Percentiles rank a stretch among this genome's conserved stretches.
phyloP scores from a whole-genome alignment of 2,888 invertebrate species.

The Caenorhabditis afra region DNA sequence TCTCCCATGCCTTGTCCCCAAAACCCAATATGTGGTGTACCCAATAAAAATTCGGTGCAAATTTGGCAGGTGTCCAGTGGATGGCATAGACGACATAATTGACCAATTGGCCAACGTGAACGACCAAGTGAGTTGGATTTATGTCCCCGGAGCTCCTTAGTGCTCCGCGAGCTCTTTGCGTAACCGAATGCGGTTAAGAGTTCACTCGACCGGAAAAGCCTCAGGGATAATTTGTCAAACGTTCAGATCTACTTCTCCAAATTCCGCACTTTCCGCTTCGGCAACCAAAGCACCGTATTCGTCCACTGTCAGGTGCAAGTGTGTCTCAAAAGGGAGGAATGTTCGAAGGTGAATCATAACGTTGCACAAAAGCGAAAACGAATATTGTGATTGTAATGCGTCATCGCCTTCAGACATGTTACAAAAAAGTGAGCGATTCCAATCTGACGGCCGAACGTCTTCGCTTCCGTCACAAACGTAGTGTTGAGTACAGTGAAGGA shows the following conservation, averaged over 20 bases:
- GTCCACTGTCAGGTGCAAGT: constrained; percentile 77
- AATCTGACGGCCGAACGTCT: constrained; percentile 68
- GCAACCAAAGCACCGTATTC: constrained; percentile 74
- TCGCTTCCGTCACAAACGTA: constrained; percentile 67
- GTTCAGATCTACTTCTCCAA: constrained; percentile 73
- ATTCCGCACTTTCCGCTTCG: constrained; percentile 77
- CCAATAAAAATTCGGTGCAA: constrained; percentile 60
- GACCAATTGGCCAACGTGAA: constrained; percentile 74
- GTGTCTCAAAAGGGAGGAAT: constrained; percentile 72
- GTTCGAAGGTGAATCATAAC: constrained; percentile 63
- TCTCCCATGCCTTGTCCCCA: not conserved
- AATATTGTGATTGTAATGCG: not conserved
- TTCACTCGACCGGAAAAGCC: constrained; percentile 3
- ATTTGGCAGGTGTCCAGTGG: constrained; percentile 75
- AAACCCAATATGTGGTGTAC: constrained; percentile 47
- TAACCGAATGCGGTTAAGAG: not conserved
- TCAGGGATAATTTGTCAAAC: constrained; percentile 11
- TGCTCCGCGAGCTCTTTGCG: constrained; percentile 1
- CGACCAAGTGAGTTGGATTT: constrained; percentile 70
- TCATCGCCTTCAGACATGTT: constrained; percentile 65
- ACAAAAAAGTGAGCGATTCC: constrained; percentile 69
- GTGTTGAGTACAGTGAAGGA: constrained; percentile 6
- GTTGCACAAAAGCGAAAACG: not conserved
- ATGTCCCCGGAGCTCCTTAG: constrained; percentile 29
- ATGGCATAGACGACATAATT: constrained; percentile 71